A percentile compares a stretch with the other conserved stretches of the same genome.
These are phyloP conservation scores for Argya squamiceps DNA, from an alignment of 2,797 vertebrate species.

Conservation along the genomic window DNA sequence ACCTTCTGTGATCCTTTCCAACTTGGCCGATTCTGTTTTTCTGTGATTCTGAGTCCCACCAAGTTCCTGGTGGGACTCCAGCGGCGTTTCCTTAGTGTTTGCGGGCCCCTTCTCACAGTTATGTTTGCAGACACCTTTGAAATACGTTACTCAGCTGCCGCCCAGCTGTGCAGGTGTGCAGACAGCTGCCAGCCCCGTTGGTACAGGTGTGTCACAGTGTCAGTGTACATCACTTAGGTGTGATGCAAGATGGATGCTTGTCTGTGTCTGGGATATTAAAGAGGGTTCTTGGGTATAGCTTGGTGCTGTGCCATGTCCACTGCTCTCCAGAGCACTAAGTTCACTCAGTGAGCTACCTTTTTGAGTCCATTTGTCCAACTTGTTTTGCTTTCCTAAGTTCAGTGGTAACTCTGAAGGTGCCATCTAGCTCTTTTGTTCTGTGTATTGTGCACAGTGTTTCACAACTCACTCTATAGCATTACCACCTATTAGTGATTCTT, in stretches of 20 bases:
- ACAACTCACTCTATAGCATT: not conserved
- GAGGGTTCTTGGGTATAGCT: not conserved
- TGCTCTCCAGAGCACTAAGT: not conserved
- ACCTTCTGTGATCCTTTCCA: not conserved
- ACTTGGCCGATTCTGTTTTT: not conserved
- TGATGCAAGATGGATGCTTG: fast-evolving
- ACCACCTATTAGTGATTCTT: not conserved
- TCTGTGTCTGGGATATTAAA: not conserved
- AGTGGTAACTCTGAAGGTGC: not conserved
- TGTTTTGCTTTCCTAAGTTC: not conserved
- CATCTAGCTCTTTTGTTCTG: not conserved
- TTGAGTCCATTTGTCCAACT: not conserved
- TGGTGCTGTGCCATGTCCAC: fast-evolving
- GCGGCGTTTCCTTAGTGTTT: fast-evolving
- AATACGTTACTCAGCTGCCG: not conserved
- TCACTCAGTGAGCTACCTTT: not conserved
- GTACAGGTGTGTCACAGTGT: fast-evolving
- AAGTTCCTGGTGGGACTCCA: not conserved
- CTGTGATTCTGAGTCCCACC: not conserved
- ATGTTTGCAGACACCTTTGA: not conserved
- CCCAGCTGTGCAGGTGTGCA: not conserved
- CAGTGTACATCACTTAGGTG: fast-evolving
- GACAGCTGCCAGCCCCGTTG: not conserved
- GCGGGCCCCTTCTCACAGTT: fast-evolving
- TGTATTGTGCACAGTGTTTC: not conserved